phyloP scores from a whole-genome alignment of 1,140 invertebrate species.

The Chironomus striatipennis region DNA sequence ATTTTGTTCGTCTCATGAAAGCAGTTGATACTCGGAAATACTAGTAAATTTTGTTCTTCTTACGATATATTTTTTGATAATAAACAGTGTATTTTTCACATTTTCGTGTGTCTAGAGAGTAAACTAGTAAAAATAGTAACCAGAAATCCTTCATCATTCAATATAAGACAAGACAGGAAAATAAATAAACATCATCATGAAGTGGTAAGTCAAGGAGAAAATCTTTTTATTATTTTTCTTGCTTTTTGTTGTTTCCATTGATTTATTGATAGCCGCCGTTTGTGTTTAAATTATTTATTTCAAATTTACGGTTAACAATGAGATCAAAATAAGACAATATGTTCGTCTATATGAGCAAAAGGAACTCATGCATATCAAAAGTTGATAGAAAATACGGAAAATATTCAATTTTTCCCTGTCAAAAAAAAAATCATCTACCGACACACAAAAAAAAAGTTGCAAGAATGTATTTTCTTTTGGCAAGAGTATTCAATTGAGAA shows the following conservation, averaged over 20 bases:
- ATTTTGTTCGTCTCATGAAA: background rate
- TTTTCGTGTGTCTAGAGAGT: background rate
- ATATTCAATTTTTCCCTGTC: no score
- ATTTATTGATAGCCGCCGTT: background rate
- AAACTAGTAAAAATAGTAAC: conserved; percentile 19
- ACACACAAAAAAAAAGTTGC: no score
- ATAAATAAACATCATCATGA: conserved; percentile 16
- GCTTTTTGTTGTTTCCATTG: background rate
- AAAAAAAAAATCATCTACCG: no score
- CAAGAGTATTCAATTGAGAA: background rate
- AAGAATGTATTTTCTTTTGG: background rate
- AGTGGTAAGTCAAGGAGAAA: conserved; percentile 17
- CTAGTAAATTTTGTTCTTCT: background rate
- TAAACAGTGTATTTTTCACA: background rate
- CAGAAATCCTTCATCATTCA: conserved; percentile 18
- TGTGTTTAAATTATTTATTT: no score
- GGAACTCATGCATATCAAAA: no score
- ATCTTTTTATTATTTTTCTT: background rate
- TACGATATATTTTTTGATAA: background rate
- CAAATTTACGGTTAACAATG: no score
- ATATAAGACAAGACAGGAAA: background rate
- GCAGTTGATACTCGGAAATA: conserved; percentile 4
- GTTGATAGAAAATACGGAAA: no score
- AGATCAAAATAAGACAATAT: no score
- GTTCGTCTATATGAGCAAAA: no score